These are phyloP conservation scores for Tetramorium simillimum DNA, from an alignment of 1,140 invertebrate species.

Conservation along the genomic window DNA sequence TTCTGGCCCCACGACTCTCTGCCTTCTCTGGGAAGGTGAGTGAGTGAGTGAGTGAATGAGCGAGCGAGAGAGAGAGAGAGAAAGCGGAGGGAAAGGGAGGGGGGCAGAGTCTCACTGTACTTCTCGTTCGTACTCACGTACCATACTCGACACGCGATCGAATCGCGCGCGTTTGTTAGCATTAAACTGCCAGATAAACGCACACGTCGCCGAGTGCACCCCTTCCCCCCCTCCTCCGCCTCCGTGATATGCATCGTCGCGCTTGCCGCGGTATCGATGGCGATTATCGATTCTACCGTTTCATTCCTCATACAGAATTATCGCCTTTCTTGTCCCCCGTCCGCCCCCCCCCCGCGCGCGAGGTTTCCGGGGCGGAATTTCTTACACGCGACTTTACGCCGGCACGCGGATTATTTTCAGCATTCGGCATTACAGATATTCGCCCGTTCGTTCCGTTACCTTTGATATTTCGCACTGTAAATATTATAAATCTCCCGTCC, in stretches of 20 bases:
- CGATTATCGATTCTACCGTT: conserved; percentile 32
- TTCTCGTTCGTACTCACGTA: conserved; percentile 40
- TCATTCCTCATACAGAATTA: conserved; percentile 16
- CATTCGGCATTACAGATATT: background rate
- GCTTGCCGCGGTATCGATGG: conserved; percentile 21
- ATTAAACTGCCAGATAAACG: conserved; percentile 66
- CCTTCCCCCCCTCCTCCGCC: background rate
- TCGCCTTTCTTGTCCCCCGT: background rate
- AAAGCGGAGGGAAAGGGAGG: background rate
- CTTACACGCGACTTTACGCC: background rate
- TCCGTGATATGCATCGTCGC: conserved; percentile 42
- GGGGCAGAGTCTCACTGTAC: conserved; percentile 1
- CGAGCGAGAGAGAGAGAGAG: background rate
- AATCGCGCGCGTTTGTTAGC: conserved; percentile 70
- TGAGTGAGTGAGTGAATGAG: background rate
- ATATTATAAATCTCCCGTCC: conserved; percentile 21
- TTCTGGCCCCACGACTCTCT: conserved; percentile 70
- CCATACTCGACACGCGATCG: conserved; percentile 71
- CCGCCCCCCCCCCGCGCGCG: background rate
- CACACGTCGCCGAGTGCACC: conserved; percentile 43
- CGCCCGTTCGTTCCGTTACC: background rate
- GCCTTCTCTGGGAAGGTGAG: conserved; percentile 27
- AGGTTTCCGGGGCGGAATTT: background rate
- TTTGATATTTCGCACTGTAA: conserved; percentile 25
- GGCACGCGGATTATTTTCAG: conserved; percentile 2